Conservation (phyloP, 2,113 vertebrate genomes). For the Charina bottae region DNA sequence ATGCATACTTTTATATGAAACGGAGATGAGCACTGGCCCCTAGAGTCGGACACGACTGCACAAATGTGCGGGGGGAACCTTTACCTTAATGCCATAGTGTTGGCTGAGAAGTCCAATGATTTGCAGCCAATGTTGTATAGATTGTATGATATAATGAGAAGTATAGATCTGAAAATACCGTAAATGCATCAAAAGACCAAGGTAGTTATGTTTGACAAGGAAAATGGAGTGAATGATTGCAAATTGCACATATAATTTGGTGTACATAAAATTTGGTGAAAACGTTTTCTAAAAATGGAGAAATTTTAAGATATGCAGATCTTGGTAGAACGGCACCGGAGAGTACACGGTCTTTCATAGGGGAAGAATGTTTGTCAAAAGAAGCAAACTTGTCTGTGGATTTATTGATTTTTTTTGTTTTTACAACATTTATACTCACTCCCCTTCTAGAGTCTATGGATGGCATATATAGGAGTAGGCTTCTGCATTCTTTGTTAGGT, state of each 20-base stretch:
- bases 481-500: too few species aligned
- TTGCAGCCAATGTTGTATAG: not conserved
- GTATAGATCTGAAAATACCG: not conserved
- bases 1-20: not conserved
- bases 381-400: not conserved
- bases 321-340: not conserved
- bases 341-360: not conserved
- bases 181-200: not conserved
- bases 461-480: too few species aligned
- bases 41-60: too few species aligned
- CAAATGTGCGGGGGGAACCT: too few species aligned
- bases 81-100: not conserved
- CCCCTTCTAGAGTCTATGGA: too few species aligned
- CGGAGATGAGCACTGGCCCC: too few species aligned
- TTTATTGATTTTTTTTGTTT: not conserved
- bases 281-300: not conserved
- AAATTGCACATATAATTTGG: not conserved
- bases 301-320: not conserved
- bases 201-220: not conserved
- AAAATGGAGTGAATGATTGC: not conserved
- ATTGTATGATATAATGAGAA: not conserved
- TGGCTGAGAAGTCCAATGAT: not conserved
- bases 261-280: not conserved
- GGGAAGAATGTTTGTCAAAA: not conserved
- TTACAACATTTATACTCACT: too few species aligned